These are phyloP conservation scores for Mesorhabditis sp. DNA, from an alignment of 2,888 invertebrate genomes.

Conservation along the genomic window DNA sequence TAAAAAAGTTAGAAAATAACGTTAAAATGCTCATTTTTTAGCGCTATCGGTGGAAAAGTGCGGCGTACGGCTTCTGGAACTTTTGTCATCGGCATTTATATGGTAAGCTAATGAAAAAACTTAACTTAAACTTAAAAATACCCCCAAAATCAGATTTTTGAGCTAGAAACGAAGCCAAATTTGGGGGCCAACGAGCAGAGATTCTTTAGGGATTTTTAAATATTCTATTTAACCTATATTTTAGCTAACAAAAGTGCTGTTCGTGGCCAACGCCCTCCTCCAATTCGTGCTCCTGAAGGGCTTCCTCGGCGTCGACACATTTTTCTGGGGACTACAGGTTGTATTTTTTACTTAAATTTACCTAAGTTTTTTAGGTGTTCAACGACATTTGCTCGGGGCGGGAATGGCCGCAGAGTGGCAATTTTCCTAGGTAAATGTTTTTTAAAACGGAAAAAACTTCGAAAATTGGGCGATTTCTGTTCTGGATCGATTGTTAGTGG, in stretches of 20 bases:
- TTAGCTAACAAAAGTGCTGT: constrained; percentile 50
- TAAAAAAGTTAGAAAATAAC: too few relatives aligned
- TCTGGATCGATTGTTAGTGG: too few relatives aligned
- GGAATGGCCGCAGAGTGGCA: constrained; percentile 56
- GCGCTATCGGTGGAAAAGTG: constrained; percentile 13
- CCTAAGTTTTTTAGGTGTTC: constrained; percentile 9
- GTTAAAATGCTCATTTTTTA: not conserved
- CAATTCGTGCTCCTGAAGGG: constrained; percentile 53
- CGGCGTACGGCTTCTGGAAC: constrained; percentile 17
- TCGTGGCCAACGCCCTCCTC: constrained; percentile 47
- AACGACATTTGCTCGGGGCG: constrained; percentile 46
- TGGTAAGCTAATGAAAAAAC: constrained; percentile 29
- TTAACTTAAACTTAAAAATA: not conserved
- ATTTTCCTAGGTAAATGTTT: constrained; percentile 37
- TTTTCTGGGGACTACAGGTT: constrained; percentile 55
- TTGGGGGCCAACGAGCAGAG: too few relatives aligned
- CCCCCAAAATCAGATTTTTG: not conserved
- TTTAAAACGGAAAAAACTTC: not conserved
- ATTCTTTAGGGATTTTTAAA: not conserved
- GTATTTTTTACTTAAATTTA: not conserved
- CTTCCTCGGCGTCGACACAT: constrained; percentile 51
- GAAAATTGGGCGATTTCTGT: too few relatives aligned
- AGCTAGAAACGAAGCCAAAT: not conserved
- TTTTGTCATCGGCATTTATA: constrained; percentile 32
- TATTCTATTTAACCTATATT: constrained; percentile 9